Evolutionary conservation across 2,113 vertebrate species (phyloP).

Genomic region (Thalassarche chlororhynchos): DNA sequence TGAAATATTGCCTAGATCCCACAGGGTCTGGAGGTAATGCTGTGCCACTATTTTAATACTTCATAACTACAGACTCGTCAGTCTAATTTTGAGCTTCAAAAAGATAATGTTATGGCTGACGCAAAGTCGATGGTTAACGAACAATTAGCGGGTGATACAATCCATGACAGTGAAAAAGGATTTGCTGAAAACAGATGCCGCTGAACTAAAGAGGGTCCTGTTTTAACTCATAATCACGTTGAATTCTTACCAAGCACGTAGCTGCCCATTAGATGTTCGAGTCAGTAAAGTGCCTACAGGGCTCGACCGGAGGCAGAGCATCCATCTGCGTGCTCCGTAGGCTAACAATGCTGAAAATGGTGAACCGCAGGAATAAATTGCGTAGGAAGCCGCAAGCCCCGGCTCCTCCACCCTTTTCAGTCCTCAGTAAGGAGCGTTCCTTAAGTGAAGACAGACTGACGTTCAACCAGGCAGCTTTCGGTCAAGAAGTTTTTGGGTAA

Average conservation of each 20-base stretch:
- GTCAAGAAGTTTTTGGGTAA: neutral
- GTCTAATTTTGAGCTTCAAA: neutral
- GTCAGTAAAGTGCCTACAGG: neutral
- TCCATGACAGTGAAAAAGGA: neutral
- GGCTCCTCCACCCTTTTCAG: neutral
- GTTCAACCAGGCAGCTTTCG: neutral
- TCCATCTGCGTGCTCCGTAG: neutral
- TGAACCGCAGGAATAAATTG: neutral
- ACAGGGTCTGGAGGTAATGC: neutral
- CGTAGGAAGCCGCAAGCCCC: neutral
- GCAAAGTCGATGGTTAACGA: neutral
- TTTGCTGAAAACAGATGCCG: neutral
- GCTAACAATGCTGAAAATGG: neutral
- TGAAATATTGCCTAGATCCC: neutral
- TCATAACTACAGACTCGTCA: rapidly evolving
- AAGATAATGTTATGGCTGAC: neutral
- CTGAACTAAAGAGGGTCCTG: neutral
- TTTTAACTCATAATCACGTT: neutral
- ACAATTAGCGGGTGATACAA: neutral
- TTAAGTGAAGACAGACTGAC: neutral
- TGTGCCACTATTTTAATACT: neutral
- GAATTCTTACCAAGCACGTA: neutral
- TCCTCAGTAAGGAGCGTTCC: neutral
- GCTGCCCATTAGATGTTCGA: neutral
- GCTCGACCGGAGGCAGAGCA: neutral